These are phyloP conservation scores for Spilogale gracilis DNA, from an alignment of 2,113 vertebrate genomes.

Conservation along the genomic window DNA sequence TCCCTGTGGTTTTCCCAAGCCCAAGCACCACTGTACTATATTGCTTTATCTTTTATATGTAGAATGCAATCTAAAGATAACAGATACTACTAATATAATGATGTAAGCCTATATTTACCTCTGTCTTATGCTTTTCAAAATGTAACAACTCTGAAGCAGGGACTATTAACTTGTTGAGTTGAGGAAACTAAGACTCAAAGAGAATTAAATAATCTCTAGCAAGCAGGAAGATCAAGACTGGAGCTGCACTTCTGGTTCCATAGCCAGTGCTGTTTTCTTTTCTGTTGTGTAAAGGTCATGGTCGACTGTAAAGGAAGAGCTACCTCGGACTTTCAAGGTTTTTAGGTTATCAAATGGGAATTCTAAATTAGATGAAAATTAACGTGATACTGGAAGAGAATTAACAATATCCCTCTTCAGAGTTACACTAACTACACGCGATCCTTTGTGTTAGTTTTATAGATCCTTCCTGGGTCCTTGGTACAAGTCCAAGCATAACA, in stretches of 20 bases:
- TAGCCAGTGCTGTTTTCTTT: background rate
- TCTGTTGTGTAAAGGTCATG: background rate
- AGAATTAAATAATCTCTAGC: background rate
- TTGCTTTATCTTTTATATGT: conserved; percentile 52
- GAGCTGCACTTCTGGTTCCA: background rate
- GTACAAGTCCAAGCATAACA: conserved; percentile 62
- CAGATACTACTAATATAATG: background rate
- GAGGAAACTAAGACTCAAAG: conserved; percentile 32
- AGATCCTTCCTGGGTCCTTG: conserved; percentile 42
- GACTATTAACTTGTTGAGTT: background rate
- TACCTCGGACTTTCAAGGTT: background rate
- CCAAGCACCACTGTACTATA: background rate
- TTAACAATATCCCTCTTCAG: conserved; percentile 54
- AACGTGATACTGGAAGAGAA: conserved; percentile 41
- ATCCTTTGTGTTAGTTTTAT: conserved; percentile 55
- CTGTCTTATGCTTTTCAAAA: background rate
- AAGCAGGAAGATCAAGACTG: background rate
- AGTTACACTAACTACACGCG: conserved; percentile 37
- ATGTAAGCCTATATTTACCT: background rate
- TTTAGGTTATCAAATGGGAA: conserved; percentile 61
- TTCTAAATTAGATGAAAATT: conserved; percentile 59
- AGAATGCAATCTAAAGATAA: conserved; percentile 11
- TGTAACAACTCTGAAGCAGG: background rate
- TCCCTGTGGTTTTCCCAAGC: conserved; percentile 45
- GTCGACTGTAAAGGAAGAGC: background rate